phyloP scores from a whole-genome alignment of 2,888 invertebrate species.

The Noctua pronuba region DNA sequence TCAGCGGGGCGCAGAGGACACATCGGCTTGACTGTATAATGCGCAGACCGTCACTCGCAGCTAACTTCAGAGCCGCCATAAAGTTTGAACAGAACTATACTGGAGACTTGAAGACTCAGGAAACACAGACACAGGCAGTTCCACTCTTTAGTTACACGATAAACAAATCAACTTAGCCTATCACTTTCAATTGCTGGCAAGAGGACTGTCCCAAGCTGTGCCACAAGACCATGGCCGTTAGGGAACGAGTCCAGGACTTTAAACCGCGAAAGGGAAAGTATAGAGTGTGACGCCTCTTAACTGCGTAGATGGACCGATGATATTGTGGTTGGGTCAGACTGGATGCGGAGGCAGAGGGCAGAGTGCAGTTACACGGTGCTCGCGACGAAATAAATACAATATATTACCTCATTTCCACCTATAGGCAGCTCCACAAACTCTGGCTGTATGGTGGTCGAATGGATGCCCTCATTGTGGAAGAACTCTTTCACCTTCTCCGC shows the following conservation, averaged over 20 bases:
- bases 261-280: not conserved
- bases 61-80: not conserved
- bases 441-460: constrained; percentile 99
- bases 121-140: not conserved
- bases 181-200: too few relatives aligned
- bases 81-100: not conserved
- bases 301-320: not conserved
- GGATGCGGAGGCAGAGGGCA: not conserved
- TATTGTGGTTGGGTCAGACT: not conserved
- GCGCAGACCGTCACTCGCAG: not conserved
- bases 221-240: not conserved
- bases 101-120: not conserved
- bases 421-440: constrained; percentile 97
- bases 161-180: not conserved
- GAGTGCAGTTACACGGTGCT: not conserved
- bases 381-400: not conserved
- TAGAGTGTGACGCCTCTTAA: too few relatives aligned
- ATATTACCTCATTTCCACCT: constrained; percentile 84
- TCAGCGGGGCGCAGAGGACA: not conserved
- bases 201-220: not conserved
- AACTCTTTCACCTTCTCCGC: constrained; percentile 99
- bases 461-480: constrained; percentile 99
- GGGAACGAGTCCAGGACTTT: not conserved
- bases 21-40: too few relatives aligned
- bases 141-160: not conserved